These are phyloP conservation scores for Poecilobothrus nobilitatus DNA, from an alignment of 2,888 invertebrate species.

Conservation along the genomic window DNA sequence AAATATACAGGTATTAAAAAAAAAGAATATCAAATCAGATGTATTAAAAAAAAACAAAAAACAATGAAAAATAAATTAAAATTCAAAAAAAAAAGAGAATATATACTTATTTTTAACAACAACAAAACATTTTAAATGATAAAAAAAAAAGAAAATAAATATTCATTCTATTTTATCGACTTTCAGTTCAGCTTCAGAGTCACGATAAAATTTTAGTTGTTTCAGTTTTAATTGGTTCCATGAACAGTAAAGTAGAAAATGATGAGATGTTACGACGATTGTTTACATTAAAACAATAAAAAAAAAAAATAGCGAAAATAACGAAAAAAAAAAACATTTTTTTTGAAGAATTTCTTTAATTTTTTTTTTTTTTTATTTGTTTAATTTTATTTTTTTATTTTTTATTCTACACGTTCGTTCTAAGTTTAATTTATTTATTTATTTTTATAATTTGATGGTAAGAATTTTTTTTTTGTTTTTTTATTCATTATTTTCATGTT, in stretches of 20 bases:
- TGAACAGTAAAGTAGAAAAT: not conserved
- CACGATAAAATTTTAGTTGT: not conserved
- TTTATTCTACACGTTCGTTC: not conserved
- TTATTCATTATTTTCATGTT: not conserved
- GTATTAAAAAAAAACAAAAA: no score
- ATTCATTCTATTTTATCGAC: not conserved
- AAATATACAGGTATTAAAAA: not conserved
- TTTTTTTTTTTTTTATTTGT: not conserved
- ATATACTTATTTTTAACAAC: no score
- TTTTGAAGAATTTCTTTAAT: not conserved
- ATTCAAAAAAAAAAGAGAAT: no score
- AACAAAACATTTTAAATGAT: no score
- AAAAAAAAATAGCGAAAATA: no score
- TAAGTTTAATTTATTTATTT: conserved; percentile 1
- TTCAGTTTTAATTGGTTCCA: not conserved
- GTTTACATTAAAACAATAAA: not conserved
- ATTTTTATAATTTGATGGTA: conserved; percentile 6
- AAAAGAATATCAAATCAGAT: not conserved
- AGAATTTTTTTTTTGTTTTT: not conserved
- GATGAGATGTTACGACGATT: not conserved
- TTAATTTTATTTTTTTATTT: no score
- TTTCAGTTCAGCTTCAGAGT: not conserved
- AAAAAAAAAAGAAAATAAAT: no score
- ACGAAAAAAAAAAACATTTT: not conserved
- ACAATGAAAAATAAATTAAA: no score